Base-by-base conservation (phyloP, 2,113 vertebrate genomes). In the Colistium nudipinnis region DNA sequence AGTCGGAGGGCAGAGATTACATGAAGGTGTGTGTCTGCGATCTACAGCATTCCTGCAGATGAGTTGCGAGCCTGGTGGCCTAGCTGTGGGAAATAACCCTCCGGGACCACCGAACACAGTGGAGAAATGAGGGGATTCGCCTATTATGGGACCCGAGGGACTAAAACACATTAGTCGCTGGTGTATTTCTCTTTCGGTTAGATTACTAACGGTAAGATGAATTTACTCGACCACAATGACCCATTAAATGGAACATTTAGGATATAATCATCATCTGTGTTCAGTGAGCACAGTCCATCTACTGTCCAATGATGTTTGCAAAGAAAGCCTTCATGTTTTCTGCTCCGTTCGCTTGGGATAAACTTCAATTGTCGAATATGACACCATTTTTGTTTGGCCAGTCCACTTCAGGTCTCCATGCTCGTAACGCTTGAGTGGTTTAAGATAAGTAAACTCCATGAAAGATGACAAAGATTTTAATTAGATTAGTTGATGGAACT, bases 1-100 rank as follows among this genome's bases (percentile, higher is more conserved):
- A 45, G 73, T 71, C 31, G 65, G 27, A 84, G 76, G 33, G 47
- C 78, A 84, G 63, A 70, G 38, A 74, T 87, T 79, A 77, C 64
- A 47, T 7, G 3, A 43, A 43, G 36, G 13, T 39, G 13, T 39
- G 36, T 17, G 13, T 16, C 13, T 39, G 14, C 4, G 36, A 16
- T 8, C n/a, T n/a, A n/a, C n/a, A n/a, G n/a, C n/a, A n/a, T n/a
- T 30, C 20, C 14, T 25, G 30, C 1, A 35, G 14, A 55, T 2
- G 27, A 51, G 13, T 55, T 13, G 52, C 20, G 17, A 43, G 7
- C 35, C 27, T 62, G 13, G 4, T 14, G 16, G 36, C n/a, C n/a
- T n/a, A n/a, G n/a, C n/a, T n/a, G n/a, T n/a, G n/a, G n/a, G n/a
- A n/a, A n/a, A 2, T 7, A 39, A 39, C 52, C 8, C 20, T 55